A percentile compares a stretch with the other conserved stretches of the same genome.
Evolutionary conservation across 2,888 invertebrate genomes (phyloP).

Genomic region (Deroplatys truncata): DNA sequence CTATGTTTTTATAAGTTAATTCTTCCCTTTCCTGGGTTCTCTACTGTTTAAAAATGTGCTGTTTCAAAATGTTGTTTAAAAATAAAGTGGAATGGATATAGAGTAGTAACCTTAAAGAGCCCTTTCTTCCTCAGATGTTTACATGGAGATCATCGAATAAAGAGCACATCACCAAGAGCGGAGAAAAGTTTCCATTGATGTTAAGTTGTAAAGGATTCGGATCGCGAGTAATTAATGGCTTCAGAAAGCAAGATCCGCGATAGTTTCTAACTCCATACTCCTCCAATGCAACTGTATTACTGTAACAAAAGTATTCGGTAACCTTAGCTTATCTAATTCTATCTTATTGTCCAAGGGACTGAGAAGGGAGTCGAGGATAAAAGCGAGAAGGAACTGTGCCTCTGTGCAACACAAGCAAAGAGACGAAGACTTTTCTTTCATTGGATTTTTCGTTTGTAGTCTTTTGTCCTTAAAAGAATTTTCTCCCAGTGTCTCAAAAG

Average conservation of each 20-base stretch:
- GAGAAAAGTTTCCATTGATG: background rate
- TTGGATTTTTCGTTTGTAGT: constrained; percentile 15
- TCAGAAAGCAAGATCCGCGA: background rate
- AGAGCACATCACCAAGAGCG: background rate
- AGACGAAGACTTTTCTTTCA: constrained; percentile 4
- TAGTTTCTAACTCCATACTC: background rate
- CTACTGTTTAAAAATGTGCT: too few species aligned
- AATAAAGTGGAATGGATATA: too few species aligned
- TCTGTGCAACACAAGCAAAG: constrained; percentile 12
- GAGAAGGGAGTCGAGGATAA: background rate
- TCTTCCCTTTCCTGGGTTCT: too few species aligned
- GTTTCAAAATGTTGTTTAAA: too few species aligned
- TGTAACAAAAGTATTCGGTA: background rate
- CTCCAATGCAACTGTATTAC: background rate
- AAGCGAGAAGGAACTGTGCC: background rate
- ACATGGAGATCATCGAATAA: background rate
- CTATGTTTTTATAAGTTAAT: too few species aligned
- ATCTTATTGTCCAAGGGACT: background rate
- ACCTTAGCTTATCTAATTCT: background rate
- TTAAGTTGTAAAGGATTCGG: background rate
- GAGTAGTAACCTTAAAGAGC: too few species aligned
- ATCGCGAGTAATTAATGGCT: background rate
- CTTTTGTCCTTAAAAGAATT: constrained; percentile 23
- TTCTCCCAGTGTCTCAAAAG: constrained; percentile 9
- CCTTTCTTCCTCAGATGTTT: too few species aligned